Conservation (phyloP, 2,888 invertebrate genomes). For the Lepidocyrtoides sp. region DNA sequence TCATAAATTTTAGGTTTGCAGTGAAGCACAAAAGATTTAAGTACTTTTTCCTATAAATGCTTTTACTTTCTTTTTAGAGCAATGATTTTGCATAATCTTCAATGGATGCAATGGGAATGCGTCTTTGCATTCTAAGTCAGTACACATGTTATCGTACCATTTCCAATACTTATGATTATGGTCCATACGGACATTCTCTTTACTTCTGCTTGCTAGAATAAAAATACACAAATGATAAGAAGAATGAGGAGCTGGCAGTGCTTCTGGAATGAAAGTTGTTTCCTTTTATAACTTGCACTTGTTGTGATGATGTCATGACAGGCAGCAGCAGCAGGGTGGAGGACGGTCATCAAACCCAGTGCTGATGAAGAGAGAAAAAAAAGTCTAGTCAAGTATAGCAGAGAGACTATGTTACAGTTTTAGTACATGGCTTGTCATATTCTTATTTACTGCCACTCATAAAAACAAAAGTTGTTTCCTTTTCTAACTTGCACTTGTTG, state of each 20-base stretch:
- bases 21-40: neutral
- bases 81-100: neutral
- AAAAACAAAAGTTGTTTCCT: no score
- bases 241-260: no score
- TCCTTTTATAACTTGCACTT: neutral
- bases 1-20: slow-evolving; percentile 1
- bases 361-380: neutral
- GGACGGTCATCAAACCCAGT: slow-evolving; percentile 46
- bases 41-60: neutral
- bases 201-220: no score
- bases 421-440: slow-evolving; percentile 3
- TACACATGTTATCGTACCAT: no score
- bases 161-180: no score
- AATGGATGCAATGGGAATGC: neutral
- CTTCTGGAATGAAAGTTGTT: no score
- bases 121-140: no score
- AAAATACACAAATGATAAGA: no score
- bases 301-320: neutral
- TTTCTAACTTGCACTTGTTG: neutral
- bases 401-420: neutral
- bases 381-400: neutral
- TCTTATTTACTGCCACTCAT: slow-evolving; percentile 28
- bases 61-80: neutral
- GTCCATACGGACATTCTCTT: no score
- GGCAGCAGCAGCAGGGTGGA: slow-evolving; percentile 22